Evolutionary conservation across 2,113 vertebrate species (phyloP).

Genomic region (Bettongia penicillata): DNA sequence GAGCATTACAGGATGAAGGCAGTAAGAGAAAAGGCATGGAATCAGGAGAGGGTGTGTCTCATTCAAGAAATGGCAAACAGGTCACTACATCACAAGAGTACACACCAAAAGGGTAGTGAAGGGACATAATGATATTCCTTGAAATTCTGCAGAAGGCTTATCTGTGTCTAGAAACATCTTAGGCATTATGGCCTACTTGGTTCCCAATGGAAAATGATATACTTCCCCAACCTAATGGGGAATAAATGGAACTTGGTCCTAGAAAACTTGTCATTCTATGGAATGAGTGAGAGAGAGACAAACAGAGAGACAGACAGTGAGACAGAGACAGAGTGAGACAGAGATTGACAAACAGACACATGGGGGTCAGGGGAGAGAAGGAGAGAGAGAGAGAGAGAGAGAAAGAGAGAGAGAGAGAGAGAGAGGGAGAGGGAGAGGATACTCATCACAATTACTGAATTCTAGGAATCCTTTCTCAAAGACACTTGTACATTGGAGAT

Average conservation of each 20-base stretch:
- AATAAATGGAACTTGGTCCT: not conserved
- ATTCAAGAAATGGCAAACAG: not conserved
- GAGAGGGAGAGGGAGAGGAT: not conserved
- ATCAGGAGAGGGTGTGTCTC: not conserved
- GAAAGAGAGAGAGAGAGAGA: too few species aligned
- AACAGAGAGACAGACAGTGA: not conserved
- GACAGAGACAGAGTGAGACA: too few species aligned
- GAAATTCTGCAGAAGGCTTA: slow-evolving; percentile 55
- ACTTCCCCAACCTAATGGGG: not conserved
- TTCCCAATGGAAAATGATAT: slow-evolving; percentile 5
- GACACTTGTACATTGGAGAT: not conserved
- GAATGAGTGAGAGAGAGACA: not conserved
- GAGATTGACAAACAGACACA: too few species aligned
- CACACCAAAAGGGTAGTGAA: slow-evolving; percentile 77
- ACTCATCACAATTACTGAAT: slow-evolving; percentile 2
- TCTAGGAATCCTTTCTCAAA: slow-evolving; percentile 20
- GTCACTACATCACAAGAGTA: slow-evolving; percentile 10
- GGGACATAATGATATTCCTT: slow-evolving; percentile 75
- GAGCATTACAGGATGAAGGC: not conserved
- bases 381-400: too few species aligned
- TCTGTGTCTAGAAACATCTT: slow-evolving; percentile 44
- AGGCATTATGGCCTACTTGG: slow-evolving; percentile 62
- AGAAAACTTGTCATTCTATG: slow-evolving; percentile 9
- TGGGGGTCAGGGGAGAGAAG: too few species aligned
- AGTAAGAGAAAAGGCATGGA: not conserved